Evolutionary conservation across 2,797 vertebrate species (phyloP).

Genomic region (Gadopsis bispinosus): DNA sequence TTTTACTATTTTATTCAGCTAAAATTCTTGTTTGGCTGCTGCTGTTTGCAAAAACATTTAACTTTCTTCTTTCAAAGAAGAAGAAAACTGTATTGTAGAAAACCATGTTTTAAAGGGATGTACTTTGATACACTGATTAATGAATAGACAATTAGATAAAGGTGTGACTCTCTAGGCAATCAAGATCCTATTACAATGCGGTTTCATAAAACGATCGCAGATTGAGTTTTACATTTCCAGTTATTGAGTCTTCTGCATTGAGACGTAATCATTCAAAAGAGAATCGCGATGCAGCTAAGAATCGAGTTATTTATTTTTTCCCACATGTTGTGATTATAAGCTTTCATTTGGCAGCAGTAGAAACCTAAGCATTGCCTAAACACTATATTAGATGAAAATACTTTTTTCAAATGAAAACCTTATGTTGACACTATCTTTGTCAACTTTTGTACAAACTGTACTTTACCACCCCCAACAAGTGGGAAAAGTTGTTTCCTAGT

Average conservation of each 20-base stretch:
- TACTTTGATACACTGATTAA: neutral
- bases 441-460: neutral
- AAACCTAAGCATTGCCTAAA: neutral
- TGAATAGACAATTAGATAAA: neutral
- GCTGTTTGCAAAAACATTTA: neutral
- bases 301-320: too few species aligned
- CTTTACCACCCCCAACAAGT: neutral
- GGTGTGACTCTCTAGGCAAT: too few species aligned
- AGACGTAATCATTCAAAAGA: too few species aligned
- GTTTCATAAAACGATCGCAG: too few species aligned
- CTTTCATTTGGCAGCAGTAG: neutral
- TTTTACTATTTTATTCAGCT: neutral
- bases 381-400: neutral
- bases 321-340: neutral
- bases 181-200: too few species aligned
- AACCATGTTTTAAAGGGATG: too few species aligned
- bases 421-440: neutral
- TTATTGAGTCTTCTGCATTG: too few species aligned
- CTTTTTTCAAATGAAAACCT: neutral
- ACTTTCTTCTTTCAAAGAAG: neutral
- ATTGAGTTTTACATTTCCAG: too few species aligned
- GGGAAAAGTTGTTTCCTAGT: constrained; percentile 40
- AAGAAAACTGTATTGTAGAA: neutral
- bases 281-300: too few species aligned
- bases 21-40: neutral